Percentiles rank a stretch among this genome's conserved stretches.
These are phyloP conservation scores for Calliopum simillimum DNA, from an alignment of 2,888 invertebrate species.

Conservation along the genomic window DNA sequence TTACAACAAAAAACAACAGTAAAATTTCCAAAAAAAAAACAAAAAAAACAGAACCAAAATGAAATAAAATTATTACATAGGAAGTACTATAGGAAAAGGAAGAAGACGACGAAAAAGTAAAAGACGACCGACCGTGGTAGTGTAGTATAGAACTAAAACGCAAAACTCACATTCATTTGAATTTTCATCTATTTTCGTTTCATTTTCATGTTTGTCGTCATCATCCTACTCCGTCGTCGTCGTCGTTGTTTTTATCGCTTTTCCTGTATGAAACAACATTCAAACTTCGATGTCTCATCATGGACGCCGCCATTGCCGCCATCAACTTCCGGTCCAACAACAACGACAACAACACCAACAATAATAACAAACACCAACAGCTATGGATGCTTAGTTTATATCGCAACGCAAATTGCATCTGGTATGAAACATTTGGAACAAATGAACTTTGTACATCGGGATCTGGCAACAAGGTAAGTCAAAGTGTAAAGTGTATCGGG, in stretches of 20 bases:
- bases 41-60: neutral
- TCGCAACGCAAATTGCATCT: conserved; percentile 88
- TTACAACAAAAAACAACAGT: conserved; percentile 31
- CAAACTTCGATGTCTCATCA: conserved; percentile 32
- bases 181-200: conserved; percentile 36
- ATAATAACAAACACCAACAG: conserved; percentile 64
- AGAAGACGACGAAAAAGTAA: conserved; percentile 32
- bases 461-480: conserved; percentile 82
- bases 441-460: conserved; percentile 86
- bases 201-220: conserved; percentile 29
- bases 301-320: conserved; percentile 28
- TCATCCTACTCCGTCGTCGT: neutral
- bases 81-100: conserved; percentile 17
- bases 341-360: neutral
- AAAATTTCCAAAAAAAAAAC: neutral
- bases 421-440: conserved; percentile 92
- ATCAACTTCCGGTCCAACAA: conserved; percentile 27
- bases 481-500: neutral
- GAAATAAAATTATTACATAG: conserved; percentile 1
- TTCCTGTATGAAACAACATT: conserved; percentile 31
- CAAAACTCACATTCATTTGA: conserved; percentile 24
- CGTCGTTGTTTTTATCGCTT: conserved; percentile 23
- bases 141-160: conserved; percentile 3
- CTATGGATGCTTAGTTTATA: conserved; percentile 86
- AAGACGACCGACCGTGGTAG: too few species aligned